Evolutionary conservation across 1,140 invertebrate genomes (phyloP).

Genomic region (Sycobia sp.): DNA sequence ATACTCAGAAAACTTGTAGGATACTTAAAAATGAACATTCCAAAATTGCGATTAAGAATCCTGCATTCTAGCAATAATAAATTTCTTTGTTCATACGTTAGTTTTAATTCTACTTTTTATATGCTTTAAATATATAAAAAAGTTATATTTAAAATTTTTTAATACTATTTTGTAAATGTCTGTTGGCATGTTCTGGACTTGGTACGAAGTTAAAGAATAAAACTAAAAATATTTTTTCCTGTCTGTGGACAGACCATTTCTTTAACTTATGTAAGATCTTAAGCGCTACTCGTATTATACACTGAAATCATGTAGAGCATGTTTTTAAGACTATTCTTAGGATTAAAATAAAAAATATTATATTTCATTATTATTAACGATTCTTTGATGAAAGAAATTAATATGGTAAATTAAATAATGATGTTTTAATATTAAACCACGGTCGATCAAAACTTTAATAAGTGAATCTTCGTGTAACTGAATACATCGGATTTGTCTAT

Average conservation of each 20-base stretch:
- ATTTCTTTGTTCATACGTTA: not conserved
- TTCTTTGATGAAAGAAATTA: constrained; percentile 22
- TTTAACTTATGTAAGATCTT: constrained; percentile 5
- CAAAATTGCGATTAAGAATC: constrained; percentile 8
- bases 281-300: constrained; percentile 16
- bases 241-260: too few relatives aligned
- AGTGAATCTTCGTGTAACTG: constrained; percentile 15
- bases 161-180: too few relatives aligned
- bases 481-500: constrained; percentile 14
- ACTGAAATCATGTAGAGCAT: constrained; percentile 17
- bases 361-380: constrained; percentile 2
- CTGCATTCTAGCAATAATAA: constrained; percentile 25
- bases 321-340: constrained; percentile 19
- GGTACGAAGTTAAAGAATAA: too few relatives aligned
- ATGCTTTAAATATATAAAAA: constrained; percentile 1
- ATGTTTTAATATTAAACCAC: constrained; percentile 29
- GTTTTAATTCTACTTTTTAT: constrained; percentile 13
- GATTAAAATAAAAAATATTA: constrained; percentile 16
- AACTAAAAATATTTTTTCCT: too few relatives aligned
- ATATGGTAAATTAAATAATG: constrained; percentile 10
- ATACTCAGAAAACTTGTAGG: not conserved
- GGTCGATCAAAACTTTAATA: constrained; percentile 20
- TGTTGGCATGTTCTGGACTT: too few relatives aligned
- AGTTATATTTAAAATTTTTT: constrained; percentile 18
- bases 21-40: constrained; percentile 23